Evolutionary conservation across 2,888 invertebrate species (phyloP), one percentile per base, ranked within the genome.

Genomic region (Leucania comma): DNA sequence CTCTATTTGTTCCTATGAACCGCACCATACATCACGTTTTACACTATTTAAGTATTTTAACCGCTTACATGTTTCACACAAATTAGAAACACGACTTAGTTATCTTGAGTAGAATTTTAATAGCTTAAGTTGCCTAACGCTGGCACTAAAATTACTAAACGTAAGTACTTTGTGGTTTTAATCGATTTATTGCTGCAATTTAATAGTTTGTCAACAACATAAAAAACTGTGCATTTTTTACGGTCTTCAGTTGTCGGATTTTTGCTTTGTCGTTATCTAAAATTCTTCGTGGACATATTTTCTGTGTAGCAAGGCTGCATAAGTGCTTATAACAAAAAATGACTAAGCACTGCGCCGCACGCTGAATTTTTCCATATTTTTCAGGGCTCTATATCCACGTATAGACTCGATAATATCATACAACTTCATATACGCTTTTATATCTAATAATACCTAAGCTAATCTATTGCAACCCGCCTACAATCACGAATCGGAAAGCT

Each of bases 31-130:
- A 90, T 91, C 91, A 92, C 86, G 24, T 56, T 53, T 72, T 75
- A 74, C 74, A 83, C 76, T 83, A 85, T 85, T 83, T 83, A 84
- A 87, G 83, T 88, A 89, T 81, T 80, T 82, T 74, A 80, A 68
- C 62, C 57, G 86, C 88, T 88, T 89, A 89, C 86, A 88, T 87
- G 88, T 85, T 87, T 78, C 82, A 85, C 85, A 89, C 90, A 93
- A 92, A 93, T 94, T 94, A 93, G 91, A 93, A 90, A 90, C 91
- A 91, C 90, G 90, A 89, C 88, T 90, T 76, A 77, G 90, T 89
- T 92, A 91, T 91, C 91, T 92, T 91, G 88, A 89, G 90, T 90
- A 91, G 90, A 90, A 92, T 91, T 93, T 91, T 91, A 92, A 92
- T 91, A 87, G 85, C 84, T 82, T 75, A 75, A 35, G 71, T 80